Evolutionary conservation across 2,113 vertebrate genomes (phyloP).

Genomic region (Salvelinus sp.): DNA sequence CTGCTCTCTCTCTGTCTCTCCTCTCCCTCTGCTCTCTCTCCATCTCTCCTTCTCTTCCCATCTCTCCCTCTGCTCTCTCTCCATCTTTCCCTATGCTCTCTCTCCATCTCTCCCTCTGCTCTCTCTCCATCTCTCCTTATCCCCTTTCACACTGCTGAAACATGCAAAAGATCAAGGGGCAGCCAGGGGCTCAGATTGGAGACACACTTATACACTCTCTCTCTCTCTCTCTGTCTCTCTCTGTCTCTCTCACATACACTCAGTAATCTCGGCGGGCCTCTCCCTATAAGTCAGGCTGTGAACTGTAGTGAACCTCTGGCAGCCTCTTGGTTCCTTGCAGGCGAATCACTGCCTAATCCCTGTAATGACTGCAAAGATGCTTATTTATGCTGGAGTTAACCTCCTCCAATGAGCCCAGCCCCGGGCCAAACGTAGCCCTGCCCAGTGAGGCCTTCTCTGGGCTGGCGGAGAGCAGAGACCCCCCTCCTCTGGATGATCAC

Average conservation of each 20-base stretch:
- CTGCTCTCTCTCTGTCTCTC: no score
- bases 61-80: no score
- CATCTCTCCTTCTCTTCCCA: no score
- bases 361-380: slow-evolving; percentile 81
- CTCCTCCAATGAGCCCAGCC: slow-evolving; percentile 80
- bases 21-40: no score
- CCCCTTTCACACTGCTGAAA: slow-evolving; percentile 77
- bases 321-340: slow-evolving; percentile 72
- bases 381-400: slow-evolving; percentile 84
- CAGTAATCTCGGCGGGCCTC: slow-evolving; percentile 77
- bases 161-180: slow-evolving; percentile 80
- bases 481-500: slow-evolving; percentile 67
- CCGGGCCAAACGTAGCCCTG: slow-evolving; percentile 76
- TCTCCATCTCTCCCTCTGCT: no score
- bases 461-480: slow-evolving; percentile 55
- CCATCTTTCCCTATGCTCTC: no score
- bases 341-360: slow-evolving; percentile 80
- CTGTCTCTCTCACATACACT: slow-evolving; percentile 32
- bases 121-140: slow-evolving; percentile 28
- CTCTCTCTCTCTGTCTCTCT: slow-evolving; percentile 65
- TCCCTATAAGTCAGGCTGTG: slow-evolving; percentile 74
- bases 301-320: slow-evolving; percentile 78
- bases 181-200: slow-evolving; percentile 73
- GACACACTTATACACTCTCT: slow-evolving; percentile 63
- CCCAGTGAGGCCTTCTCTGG: slow-evolving; percentile 72